These are phyloP conservation scores for Emys orbicularis DNA, from an alignment of 2,797 vertebrate genomes.

Conservation along the genomic window DNA sequence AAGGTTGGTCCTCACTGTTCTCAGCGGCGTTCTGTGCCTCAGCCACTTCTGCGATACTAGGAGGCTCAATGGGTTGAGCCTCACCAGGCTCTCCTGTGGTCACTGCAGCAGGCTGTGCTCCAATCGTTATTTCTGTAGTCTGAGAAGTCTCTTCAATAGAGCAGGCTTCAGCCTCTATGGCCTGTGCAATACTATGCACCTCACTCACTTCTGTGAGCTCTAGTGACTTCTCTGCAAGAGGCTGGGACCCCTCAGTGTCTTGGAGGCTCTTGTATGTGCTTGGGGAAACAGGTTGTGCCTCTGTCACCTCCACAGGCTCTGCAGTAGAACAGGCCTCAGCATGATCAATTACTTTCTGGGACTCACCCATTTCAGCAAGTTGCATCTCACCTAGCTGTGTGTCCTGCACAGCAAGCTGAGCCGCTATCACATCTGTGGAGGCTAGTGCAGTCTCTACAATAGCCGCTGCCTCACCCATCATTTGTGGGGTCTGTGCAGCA, in stretches of 20 bases:
- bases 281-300: background rate
- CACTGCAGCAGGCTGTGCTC: background rate
- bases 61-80: too few species aligned
- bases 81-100: background rate
- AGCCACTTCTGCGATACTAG: too few species aligned
- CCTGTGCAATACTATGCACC: too few species aligned
- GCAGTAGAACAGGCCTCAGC: background rate
- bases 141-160: background rate
- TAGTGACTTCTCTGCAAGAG: background rate
- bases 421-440: background rate
- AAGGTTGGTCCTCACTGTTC: too few species aligned
- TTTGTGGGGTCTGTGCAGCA: background rate
- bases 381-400: background rate
- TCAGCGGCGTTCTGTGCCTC: too few species aligned
- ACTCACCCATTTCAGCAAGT: background rate
- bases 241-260: background rate
- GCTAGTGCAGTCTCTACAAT: background rate
- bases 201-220: background rate
- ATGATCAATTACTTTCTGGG: background rate
- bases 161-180: background rate
- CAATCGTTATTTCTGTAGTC: background rate
- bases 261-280: background rate
- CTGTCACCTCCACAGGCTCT: background rate
- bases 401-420: background rate
- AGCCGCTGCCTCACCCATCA: background rate